Percentiles rank a stretch among this genome's conserved stretches.
These are phyloP conservation scores for Triplophysa yarkandensis DNA, from an alignment of 2,797 vertebrate species.

Conservation along the genomic window DNA sequence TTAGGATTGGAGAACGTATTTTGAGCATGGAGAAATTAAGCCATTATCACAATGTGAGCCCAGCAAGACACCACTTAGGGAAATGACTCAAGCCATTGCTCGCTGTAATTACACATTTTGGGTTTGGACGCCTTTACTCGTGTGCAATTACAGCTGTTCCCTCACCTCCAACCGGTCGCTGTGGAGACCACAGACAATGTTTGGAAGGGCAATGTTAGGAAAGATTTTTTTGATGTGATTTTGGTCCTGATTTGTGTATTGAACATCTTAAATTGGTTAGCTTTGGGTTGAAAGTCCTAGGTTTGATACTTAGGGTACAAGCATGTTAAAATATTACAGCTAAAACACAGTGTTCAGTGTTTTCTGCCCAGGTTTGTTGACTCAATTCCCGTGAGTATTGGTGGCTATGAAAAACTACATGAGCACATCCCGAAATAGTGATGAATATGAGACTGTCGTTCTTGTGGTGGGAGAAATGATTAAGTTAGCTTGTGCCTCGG, in stretches of 20 bases:
- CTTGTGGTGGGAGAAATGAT: slow-evolving; percentile 34
- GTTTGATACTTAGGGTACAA: too few relatives aligned
- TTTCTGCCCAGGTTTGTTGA: neutral
- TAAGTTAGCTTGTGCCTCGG: slow-evolving; percentile 35
- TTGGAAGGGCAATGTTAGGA: neutral
- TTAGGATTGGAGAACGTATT: slow-evolving; percentile 51
- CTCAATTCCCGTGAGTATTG: neutral
- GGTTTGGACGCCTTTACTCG: slow-evolving; percentile 33
- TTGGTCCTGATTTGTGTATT: neutral
- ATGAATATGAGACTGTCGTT: neutral
- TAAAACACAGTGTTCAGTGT: too few relatives aligned
- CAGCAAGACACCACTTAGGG: slow-evolving; percentile 58
- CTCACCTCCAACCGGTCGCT: slow-evolving; percentile 38
- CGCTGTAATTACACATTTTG: slow-evolving; percentile 51
- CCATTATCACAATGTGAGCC: slow-evolving; percentile 53
- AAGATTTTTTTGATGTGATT: neutral
- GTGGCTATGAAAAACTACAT: slow-evolving; percentile 16
- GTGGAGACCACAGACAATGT: slow-evolving; percentile 15
- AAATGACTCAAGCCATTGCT: slow-evolving; percentile 46
- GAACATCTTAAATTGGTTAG: neutral
- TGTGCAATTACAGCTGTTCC: slow-evolving; percentile 33
- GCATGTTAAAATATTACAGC: too few relatives aligned
- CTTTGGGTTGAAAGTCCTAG: too few relatives aligned
- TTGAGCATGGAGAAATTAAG: slow-evolving; percentile 48
- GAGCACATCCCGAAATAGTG: neutral